phyloP scores from a whole-genome alignment of 2,113 vertebrate genomes.

The Oceanodroma tethys region DNA sequence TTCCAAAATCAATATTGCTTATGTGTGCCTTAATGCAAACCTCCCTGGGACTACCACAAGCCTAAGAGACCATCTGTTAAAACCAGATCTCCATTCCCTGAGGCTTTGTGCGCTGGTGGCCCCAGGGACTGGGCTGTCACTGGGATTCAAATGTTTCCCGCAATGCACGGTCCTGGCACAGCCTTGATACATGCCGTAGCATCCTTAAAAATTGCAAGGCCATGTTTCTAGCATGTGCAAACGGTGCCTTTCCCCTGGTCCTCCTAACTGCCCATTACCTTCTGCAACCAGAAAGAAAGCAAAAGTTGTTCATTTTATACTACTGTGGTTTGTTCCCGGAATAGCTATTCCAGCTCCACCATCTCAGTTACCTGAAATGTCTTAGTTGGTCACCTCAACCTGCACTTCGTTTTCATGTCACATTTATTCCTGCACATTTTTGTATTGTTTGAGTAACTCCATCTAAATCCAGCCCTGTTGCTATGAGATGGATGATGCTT shows the following conservation, averaged over 20 bases:
- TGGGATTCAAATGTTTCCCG: neutral
- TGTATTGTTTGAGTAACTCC: neutral
- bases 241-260: neutral
- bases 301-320: neutral
- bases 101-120: rapidly evolving
- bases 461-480: slow-evolving; percentile 17
- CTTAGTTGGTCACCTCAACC: neutral
- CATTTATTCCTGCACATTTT: neutral
- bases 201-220: neutral
- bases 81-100: neutral
- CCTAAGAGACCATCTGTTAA: neutral
- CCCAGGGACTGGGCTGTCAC: neutral
- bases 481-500: slow-evolving; percentile 1
- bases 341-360: neutral
- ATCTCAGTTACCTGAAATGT: neutral
- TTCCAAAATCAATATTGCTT: neutral
- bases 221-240: no score
- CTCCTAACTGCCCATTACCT: neutral
- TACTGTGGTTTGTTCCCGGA: neutral
- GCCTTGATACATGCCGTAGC: neutral
- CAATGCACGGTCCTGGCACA: rapidly evolving
- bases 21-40: neutral
- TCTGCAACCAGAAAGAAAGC: neutral
- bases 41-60: neutral
- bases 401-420: neutral